A percentile compares a stretch with the other conserved stretches of the same genome.
Evolutionary conservation across 2,888 invertebrate species (phyloP).

Genomic region (Metallyticus violacea): DNA sequence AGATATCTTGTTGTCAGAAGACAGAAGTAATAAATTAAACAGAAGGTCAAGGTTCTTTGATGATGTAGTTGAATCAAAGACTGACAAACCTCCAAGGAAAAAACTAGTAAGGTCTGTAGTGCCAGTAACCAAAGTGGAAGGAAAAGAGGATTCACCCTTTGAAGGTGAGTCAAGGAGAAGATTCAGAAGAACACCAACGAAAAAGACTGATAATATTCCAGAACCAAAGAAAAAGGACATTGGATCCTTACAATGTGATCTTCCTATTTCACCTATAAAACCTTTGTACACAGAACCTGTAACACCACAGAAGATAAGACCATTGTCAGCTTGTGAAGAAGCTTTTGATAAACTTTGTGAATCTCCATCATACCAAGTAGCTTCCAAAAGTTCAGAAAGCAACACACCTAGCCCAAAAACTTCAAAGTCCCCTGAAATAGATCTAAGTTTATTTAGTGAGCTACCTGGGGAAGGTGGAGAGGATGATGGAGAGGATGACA

Average conservation of each 20-base stretch:
- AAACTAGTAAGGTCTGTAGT: conserved; percentile 40
- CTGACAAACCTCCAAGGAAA: conserved; percentile 45
- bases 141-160: conserved; percentile 35
- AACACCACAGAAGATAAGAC: conserved; percentile 29
- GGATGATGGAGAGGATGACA: conserved; percentile 46
- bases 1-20: conserved; percentile 8
- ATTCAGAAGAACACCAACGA: conserved; percentile 39
- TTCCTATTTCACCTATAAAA: conserved; percentile 18
- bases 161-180: conserved; percentile 38
- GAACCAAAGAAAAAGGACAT: conserved; percentile 14
- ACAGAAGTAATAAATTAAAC: neutral
- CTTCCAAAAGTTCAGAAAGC: conserved; percentile 25
- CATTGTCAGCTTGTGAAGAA: conserved; percentile 44
- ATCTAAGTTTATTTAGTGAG: conserved; percentile 43
- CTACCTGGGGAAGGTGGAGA: conserved; percentile 46
- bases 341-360: conserved; percentile 53
- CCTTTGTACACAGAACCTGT: neutral
- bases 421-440: conserved; percentile 23
- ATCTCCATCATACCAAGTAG: conserved; percentile 53
- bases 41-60: conserved; percentile 22
- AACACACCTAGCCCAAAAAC: neutral
- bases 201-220: conserved; percentile 37
- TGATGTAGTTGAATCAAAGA: conserved; percentile 21
- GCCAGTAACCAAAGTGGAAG: conserved; percentile 32
- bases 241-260: conserved; percentile 30